Evolutionary conservation across 2,113 vertebrate genomes (phyloP), one percentile per base, ranked within the genome.

Genomic region (Cariama cristata): DNA sequence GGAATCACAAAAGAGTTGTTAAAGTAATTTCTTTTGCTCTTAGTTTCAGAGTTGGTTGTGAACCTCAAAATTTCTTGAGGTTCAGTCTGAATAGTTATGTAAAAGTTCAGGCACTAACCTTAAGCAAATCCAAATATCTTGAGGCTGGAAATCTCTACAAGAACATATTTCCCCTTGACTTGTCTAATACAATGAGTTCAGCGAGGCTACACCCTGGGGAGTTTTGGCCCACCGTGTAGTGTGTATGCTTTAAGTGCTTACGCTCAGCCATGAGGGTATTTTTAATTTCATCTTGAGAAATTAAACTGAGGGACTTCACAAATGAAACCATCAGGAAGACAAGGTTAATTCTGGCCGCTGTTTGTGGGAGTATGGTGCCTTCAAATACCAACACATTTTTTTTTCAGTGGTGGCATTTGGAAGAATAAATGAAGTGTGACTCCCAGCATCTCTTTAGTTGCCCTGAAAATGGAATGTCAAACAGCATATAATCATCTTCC

Each of bases 381-480:
- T 95, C 89, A 90, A 92, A 97, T 96, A 84, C 89, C 95, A 96
- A 42, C 71, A 74, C 66, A 0, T 92, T 85, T 95, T 95, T 96
- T 94, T 94, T 96, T 94, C 84, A 79, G 88, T 88, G 91, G 92
- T 95, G 88, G 83, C 97, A 98, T 93, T 95, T 96, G 75, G 93
- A 95, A 91, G 94, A 92, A 93, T 95, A 97, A 97, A 95, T 97
- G 96, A 96, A 96, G 96, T 95, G 93, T 97, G 97, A 98, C 97
- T 97, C 83, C 97, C 90, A 45, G 58, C 90, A 94, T 96, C 87
- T 95, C 91, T 91, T 96, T 93, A 95, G 90, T 95, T 97, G 93
- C 96, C 96, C 97, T 98, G 97, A 96, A 98, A 98, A 98, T 97
- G 92, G 90, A 96, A 97, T 98, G 94, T 97, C 96, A 98, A 96